Percentiles rank a stretch among this genome's conserved stretches.
These are phyloP conservation scores for Nephila pilipes DNA, from an alignment of 1,140 invertebrate species.

Conservation along the genomic window DNA sequence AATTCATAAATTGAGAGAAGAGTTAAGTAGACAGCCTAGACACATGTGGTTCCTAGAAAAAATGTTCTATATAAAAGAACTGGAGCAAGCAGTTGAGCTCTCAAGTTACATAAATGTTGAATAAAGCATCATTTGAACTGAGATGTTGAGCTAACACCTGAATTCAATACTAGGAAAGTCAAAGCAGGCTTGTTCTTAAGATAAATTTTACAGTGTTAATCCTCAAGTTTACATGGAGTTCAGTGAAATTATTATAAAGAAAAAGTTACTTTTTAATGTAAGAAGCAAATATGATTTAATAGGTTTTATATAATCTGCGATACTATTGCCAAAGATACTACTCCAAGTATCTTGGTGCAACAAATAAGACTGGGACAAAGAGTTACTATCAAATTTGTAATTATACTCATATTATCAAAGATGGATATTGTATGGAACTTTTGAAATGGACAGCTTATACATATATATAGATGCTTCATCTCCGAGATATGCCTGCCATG, in stretches of 20 bases:
- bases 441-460: background rate
- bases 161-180: background rate
- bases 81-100: background rate
- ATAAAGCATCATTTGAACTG: slow-evolving; percentile 7
- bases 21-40: no score
- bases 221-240: background rate
- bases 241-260: background rate
- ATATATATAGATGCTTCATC: slow-evolving; percentile 38
- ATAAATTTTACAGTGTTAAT: background rate
- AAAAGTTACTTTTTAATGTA: background rate
- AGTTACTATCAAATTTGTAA: background rate
- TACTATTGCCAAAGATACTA: background rate
- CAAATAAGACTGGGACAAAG: slow-evolving; percentile 5
- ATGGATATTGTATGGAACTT: background rate
- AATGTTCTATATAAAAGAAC: background rate
- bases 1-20: no score
- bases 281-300: slow-evolving; percentile 5
- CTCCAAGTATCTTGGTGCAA: slow-evolving; percentile 13
- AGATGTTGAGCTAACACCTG: slow-evolving; percentile 21
- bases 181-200: background rate
- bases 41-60: no score
- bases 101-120: background rate
- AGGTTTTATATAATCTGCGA: background rate
- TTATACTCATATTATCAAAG: background rate
- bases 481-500: background rate